Evolutionary conservation across 1,140 invertebrate genomes (phyloP).

Genomic region (Bombus huntii): DNA sequence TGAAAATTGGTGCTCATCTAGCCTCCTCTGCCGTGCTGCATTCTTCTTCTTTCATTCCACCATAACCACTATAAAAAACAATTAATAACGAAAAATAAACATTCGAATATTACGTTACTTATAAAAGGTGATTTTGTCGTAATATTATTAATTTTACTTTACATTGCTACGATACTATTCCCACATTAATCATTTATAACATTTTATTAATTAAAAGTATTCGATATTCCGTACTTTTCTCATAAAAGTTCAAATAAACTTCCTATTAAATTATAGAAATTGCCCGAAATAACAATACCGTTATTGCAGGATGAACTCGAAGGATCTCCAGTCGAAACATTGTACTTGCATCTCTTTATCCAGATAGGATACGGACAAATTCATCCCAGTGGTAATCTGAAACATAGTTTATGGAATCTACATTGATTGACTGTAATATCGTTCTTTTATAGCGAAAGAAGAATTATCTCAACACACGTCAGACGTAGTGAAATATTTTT

Average conservation of each 20-base stretch:
- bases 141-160: no score
- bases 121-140: no score
- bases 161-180: no score
- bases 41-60: slow-evolving; percentile 63
- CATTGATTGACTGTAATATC: neutral
- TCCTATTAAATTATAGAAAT: neutral
- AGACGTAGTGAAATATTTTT: no score
- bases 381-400: slow-evolving; percentile 1
- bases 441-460: no score
- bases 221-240: no score
- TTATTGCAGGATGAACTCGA: slow-evolving; percentile 8
- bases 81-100: neutral
- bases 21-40: slow-evolving; percentile 64
- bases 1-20: slow-evolving; percentile 64
- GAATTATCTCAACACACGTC: no score
- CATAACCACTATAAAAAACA: slow-evolving; percentile 18
- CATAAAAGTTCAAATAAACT: no score
- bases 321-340: slow-evolving; percentile 6
- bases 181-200: no score
- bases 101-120: neutral
- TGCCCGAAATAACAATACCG: neutral
- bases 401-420: neutral
- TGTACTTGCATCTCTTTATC: slow-evolving; percentile 13
- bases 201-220: no score
- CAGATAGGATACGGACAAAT: neutral